Conservation (phyloP, 1,140 invertebrate species). For the Diorhabda sublineata region DNA sequence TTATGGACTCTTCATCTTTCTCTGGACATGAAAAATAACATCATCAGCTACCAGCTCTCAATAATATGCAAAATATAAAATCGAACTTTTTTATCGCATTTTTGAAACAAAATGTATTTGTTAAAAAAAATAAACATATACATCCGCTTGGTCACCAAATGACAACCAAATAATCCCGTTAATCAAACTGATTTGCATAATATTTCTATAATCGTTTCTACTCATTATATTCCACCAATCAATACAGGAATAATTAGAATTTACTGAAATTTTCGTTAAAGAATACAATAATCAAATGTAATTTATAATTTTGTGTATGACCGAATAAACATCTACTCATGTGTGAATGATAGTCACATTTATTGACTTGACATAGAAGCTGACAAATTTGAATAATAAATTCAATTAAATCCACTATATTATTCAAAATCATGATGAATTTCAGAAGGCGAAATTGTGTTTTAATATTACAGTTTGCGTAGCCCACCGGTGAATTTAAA, state of each 20-base stretch:
- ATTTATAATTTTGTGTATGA: slow-evolving; percentile 9
- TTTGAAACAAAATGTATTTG: no score
- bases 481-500: neutral
- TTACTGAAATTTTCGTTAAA: neutral
- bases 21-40: no score
- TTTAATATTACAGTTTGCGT: neutral
- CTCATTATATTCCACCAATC: neutral
- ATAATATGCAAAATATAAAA: no score
- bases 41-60: no score
- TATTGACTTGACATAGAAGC: slow-evolving; percentile 12
- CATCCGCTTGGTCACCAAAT: neutral
- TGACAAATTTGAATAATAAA: slow-evolving; percentile 16
- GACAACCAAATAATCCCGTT: neutral
- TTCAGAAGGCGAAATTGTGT: neutral
- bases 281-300: neutral
- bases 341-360: slow-evolving; percentile 8
- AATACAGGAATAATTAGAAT: neutral
- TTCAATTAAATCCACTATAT: slow-evolving; percentile 6
- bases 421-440: slow-evolving; percentile 9
- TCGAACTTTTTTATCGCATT: no score
- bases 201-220: neutral
- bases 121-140: no score
- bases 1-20: no score
- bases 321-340: slow-evolving; percentile 7
- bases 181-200: neutral